These are phyloP conservation scores for Onchidella celtica DNA, from an alignment of 2,888 invertebrate species.

Conservation along the genomic window DNA sequence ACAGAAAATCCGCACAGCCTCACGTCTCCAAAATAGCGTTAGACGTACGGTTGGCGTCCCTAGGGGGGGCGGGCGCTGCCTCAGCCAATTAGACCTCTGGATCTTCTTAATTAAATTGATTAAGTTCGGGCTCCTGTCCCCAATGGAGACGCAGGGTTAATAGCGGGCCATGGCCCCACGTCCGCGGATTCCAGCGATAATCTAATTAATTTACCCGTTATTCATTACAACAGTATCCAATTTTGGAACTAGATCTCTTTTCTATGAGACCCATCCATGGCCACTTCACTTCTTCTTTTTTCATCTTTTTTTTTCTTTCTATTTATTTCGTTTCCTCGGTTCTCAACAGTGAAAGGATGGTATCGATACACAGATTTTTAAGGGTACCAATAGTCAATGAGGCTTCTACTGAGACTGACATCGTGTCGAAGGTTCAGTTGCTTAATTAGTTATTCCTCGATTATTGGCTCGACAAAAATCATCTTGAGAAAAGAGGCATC, in stretches of 20 bases:
- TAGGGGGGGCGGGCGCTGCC: constrained; percentile 49
- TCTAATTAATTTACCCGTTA: constrained; percentile 72
- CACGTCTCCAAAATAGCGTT: constrained; percentile 11
- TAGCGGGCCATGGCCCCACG: constrained; percentile 40
- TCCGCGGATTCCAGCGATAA: constrained; percentile 50
- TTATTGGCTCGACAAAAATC: no score
- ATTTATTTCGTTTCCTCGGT: no score
- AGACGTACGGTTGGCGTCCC: constrained; percentile 31
- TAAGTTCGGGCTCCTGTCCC: constrained; percentile 48
- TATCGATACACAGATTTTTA: no score
- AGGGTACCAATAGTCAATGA: no score
- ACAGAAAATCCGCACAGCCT: constrained; percentile 36
- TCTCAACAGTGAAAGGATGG: no score
- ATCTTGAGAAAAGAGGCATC: not conserved
- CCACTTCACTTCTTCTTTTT: no score
- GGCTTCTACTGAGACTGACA: no score
- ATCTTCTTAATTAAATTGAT: constrained; percentile 64
- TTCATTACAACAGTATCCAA: constrained; percentile 67
- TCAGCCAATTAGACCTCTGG: constrained; percentile 58
- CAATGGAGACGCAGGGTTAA: constrained; percentile 57
- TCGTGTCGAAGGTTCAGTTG: no score
- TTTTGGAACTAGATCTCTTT: constrained; percentile 50
- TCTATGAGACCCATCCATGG: not conserved
- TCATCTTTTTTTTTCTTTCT: no score
- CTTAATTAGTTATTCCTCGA: no score